Evolutionary conservation across 2,797 vertebrate genomes (phyloP).

Genomic region (Serranus cabrilla): DNA sequence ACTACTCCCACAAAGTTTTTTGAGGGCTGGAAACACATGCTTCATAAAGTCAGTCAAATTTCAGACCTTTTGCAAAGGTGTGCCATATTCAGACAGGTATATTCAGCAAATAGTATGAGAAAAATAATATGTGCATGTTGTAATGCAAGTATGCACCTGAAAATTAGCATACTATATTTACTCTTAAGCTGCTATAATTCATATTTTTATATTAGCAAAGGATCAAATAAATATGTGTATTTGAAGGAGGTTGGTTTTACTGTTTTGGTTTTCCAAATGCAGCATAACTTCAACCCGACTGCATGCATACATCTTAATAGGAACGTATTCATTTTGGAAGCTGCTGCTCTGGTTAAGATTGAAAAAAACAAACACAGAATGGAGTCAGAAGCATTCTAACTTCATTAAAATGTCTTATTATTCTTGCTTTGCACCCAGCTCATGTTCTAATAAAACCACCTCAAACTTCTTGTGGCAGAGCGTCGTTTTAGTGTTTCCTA

Average conservation of each 20-base stretch:
- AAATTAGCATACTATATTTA: too few relatives aligned
- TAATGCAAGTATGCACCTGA: too few relatives aligned
- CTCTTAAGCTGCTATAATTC: background rate
- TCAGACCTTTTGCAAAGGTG: too few relatives aligned
- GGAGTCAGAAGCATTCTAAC: background rate
- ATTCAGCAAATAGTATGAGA: too few relatives aligned
- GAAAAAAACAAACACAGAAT: background rate
- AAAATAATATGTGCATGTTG: too few relatives aligned
- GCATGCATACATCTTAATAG: background rate
- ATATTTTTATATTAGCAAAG: background rate
- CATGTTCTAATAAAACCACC: background rate
- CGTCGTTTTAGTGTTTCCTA: background rate
- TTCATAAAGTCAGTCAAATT: too few relatives aligned
- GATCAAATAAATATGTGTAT: background rate
- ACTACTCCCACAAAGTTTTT: too few relatives aligned
- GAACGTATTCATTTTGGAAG: background rate
- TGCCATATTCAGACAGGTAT: too few relatives aligned
- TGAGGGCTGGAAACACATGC: too few relatives aligned
- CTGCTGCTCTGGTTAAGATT: background rate
- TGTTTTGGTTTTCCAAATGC: slow-evolving; percentile 6
- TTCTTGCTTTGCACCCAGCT: background rate
- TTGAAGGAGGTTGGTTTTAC: background rate
- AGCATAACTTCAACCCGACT: background rate
- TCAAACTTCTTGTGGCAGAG: slow-evolving; percentile 3
- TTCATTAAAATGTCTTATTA: background rate